These are phyloP conservation scores for Cavia aperea DNA, from an alignment of 2,113 vertebrate genomes.

Conservation along the genomic window DNA sequence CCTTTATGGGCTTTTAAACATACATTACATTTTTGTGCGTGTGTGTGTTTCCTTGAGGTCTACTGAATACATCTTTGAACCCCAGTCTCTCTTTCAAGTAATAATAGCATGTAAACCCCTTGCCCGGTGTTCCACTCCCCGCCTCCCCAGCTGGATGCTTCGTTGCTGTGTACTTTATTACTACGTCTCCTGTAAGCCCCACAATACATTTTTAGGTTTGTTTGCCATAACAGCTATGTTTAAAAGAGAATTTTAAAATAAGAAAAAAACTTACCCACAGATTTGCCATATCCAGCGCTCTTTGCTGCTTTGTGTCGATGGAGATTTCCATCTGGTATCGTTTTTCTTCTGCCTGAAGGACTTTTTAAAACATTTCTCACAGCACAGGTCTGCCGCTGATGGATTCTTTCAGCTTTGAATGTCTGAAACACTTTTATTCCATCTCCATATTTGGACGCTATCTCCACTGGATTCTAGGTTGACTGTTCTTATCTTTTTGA, in stretches of 20 bases:
- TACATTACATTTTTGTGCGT: too few species aligned
- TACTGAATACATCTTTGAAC: background rate
- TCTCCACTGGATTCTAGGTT: background rate
- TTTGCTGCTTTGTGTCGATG: background rate
- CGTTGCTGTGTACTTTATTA: background rate
- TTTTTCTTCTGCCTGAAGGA: constrained; percentile 46
- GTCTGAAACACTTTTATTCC: constrained; percentile 14
- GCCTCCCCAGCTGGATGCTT: background rate
- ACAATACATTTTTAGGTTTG: background rate
- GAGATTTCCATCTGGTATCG: constrained; percentile 18
- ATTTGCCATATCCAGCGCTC: background rate
- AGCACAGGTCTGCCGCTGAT: background rate
- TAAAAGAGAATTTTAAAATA: constrained; percentile 24
- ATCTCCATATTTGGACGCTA: background rate
- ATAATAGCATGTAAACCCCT: background rate
- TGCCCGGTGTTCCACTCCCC: too few species aligned
- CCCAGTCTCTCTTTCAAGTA: background rate
- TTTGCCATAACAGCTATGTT: background rate
- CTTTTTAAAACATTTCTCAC: background rate
- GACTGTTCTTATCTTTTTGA: background rate
- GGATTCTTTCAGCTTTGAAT: constrained; percentile 4
- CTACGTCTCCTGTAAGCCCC: background rate
- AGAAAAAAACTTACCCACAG: background rate
- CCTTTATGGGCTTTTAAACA: background rate
- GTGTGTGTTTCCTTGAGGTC: background rate